A percentile compares a stretch with the other conserved stretches of the same genome.
These are phyloP conservation scores for Grammomys surdaster DNA, from an alignment of 2,113 vertebrate genomes.

Conservation along the genomic window DNA sequence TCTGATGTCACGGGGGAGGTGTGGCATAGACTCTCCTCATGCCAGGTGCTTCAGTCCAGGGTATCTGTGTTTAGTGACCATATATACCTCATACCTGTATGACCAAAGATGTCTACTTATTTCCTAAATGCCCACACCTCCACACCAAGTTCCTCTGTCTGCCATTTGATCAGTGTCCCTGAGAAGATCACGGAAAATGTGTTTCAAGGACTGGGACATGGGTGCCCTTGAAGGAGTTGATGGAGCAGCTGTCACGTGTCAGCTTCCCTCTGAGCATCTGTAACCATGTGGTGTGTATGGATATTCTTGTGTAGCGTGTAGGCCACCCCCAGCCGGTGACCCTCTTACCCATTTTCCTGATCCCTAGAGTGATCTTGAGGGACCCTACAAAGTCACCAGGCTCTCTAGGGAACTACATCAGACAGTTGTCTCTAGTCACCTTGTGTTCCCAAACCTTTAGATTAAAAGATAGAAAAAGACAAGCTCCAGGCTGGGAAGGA, in stretches of 20 bases:
- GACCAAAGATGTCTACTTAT: neutral
- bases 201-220: neutral
- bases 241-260: neutral
- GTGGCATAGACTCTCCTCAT: neutral
- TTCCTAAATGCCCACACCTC: neutral
- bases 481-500: neutral
- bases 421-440: neutral
- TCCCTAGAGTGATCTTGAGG: neutral
- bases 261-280: fast-evolving
- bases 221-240: neutral
- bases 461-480: neutral
- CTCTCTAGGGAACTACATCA: neutral
- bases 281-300: neutral
- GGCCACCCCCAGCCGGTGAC: neutral
- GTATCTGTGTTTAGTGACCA: neutral
- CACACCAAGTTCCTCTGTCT: neutral
- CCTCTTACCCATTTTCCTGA: neutral
- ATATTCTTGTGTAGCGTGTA: fast-evolving
- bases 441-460: neutral
- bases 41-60: neutral
- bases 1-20: neutral
- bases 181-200: neutral
- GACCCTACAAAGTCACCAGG: neutral
- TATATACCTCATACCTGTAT: neutral
- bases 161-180: neutral